These are phyloP conservation scores for Pinctada fucata DNA, from an alignment of 2,888 invertebrate species.

Conservation along the genomic window DNA sequence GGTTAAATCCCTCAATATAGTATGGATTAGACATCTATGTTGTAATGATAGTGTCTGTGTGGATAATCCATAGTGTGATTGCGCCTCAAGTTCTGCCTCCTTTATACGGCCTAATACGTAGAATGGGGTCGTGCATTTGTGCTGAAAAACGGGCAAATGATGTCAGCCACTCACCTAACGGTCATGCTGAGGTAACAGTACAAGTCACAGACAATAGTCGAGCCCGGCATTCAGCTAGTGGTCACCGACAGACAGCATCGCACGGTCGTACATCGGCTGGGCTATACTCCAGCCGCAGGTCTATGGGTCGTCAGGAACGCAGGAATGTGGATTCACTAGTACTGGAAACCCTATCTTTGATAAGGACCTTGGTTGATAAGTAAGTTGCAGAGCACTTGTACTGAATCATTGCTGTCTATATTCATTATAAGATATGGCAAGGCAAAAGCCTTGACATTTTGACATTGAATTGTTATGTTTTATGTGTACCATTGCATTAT, in stretches of 20 bases:
- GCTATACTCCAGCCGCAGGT: constrained; percentile 22
- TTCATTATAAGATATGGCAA: too few relatives aligned
- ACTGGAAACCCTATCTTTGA: constrained; percentile 87
- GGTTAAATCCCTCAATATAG: too few relatives aligned
- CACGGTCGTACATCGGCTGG: constrained; percentile 30
- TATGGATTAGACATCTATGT: too few relatives aligned
- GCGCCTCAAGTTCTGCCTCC: constrained; percentile 3
- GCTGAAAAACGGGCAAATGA: constrained; percentile 15
- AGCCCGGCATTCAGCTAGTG: constrained; percentile 4
- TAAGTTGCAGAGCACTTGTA: constrained; percentile 70
- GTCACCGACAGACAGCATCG: constrained; percentile 24
- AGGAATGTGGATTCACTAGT: constrained; percentile 83
- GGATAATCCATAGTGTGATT: constrained; percentile 33
- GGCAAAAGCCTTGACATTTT: too few relatives aligned
- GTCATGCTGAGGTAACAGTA: neutral
- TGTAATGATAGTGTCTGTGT: constrained; percentile 47
- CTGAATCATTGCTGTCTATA: neutral
- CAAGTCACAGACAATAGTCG: neutral
- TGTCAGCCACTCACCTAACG: neutral
- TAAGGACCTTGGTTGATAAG: constrained; percentile 91
- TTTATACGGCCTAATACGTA: neutral
- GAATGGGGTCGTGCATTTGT: constrained; percentile 88
- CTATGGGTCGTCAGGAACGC: constrained; percentile 39
- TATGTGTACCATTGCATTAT: too few relatives aligned
- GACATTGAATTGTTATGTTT: too few relatives aligned